Evolutionary conservation across 1,140 invertebrate genomes (phyloP), one percentile per base, ranked within the genome.

Genomic region (Drosophila saltans): DNA sequence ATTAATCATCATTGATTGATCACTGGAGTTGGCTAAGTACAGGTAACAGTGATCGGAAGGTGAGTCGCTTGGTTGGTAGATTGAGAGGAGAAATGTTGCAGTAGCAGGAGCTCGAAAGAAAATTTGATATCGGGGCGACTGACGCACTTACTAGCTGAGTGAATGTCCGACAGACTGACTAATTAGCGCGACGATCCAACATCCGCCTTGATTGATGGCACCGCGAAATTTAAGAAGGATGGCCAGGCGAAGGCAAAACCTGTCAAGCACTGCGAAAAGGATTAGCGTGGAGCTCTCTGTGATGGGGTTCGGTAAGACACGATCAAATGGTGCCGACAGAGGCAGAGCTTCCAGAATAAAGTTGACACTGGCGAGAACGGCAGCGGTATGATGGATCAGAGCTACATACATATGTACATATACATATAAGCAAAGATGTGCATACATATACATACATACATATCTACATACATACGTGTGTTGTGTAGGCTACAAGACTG

Each of bases 181-280:
- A 88, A 88, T 89, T 88, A 88, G 84, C 78, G 77, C 84, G 80
- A 89, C 71, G 84, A 67, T 41, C 48, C 55, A 8, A 72, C 69
- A 76, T 73, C 61, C 74, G 84, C 58, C 89, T 76, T 91, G 90
- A 91, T 91, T 91, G 90, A 91, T 91, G 90, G 90, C 90, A 91
- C 83, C 90, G 90, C 85, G 83, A 91, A 91, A 91, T 90, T 88
- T 89, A 91, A 91, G 90, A 91, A 91, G 84, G 81, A 80, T 81
- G 81, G 76, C 72, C 72, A 45, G 40, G 74, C 28, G 8, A 21
- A 40, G 45, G 45, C 63, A 70, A 67, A 85, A 88, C 80, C 90
- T 91, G 90, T 91, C 90, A 91, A 91, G 90, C 83, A 80, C 88
- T 90, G 90, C 82, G 90, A 90, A 91, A 91, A 91, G 90, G 90